Evolutionary conservation across 2,113 vertebrate genomes (phyloP).

Genomic region (Nothocercus nigrocapillus): DNA sequence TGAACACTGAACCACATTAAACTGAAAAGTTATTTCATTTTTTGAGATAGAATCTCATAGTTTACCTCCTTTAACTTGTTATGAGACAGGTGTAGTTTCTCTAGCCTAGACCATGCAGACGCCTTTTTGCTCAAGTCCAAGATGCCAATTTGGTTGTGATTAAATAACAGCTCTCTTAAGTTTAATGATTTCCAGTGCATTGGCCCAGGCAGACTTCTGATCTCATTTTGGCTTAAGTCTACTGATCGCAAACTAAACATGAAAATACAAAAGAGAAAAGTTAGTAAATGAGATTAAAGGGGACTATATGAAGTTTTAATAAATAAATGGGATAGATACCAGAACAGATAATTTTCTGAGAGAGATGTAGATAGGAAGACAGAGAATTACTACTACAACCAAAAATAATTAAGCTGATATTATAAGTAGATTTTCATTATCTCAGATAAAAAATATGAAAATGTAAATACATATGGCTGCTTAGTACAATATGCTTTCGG

Average conservation of each 20-base stretch:
- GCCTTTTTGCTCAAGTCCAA: constrained; percentile 88
- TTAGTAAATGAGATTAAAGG: not conserved
- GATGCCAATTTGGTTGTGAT: constrained; percentile 84
- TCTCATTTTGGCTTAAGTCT: constrained; percentile 90
- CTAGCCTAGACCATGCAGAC: constrained; percentile 86
- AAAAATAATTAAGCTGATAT: not conserved
- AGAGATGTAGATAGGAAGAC: not conserved
- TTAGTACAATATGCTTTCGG: not conserved
- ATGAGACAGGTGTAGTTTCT: constrained; percentile 91
- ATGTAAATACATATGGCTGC: not conserved
- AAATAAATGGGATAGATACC: not conserved
- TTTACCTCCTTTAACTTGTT: constrained; percentile 92
- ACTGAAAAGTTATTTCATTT: not conserved
- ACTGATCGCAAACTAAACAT: constrained; percentile 85
- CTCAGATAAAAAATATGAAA: not conserved
- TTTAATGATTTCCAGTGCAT: constrained; percentile 86
- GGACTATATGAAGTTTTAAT: not conserved
- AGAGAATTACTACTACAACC: not conserved
- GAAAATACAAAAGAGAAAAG: not conserved
- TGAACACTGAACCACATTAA: not conserved
- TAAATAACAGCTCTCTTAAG: constrained; percentile 91
- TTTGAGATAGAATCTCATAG: not conserved
- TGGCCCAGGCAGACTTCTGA: constrained; percentile 84
- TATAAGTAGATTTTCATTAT: not conserved
- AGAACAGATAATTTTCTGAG: not conserved